phyloP scores from a whole-genome alignment of 2,888 invertebrate genomes.

The Callimorpha dominula region DNA sequence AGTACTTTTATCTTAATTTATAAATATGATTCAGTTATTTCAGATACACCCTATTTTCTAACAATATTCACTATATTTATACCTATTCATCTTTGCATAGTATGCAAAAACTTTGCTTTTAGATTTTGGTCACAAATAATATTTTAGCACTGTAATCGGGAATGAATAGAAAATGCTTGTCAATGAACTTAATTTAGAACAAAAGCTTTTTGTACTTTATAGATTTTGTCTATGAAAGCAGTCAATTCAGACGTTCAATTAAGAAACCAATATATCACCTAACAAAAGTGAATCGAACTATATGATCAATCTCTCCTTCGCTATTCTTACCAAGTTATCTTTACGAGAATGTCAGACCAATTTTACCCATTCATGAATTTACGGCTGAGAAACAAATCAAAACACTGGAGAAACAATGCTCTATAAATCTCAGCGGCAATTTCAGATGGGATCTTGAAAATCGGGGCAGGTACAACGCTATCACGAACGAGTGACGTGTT shows the following conservation, averaged over 20 bases:
- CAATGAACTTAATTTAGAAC: background rate
- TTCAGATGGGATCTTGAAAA: conserved; percentile 77
- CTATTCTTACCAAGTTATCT: conserved; percentile 52
- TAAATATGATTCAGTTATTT: no score
- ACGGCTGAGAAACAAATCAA: conserved; percentile 76
- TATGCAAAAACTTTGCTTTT: no score
- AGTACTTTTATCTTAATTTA: no score
- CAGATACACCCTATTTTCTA: no score
- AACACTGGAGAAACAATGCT: conserved; percentile 73
- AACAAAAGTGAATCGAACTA: conserved; percentile 12
- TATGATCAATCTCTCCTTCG: conserved; percentile 12
- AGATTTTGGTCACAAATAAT: no score
- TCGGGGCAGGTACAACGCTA: conserved; percentile 67
- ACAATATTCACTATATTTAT: no score
- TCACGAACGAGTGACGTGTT: conserved; percentile 54
- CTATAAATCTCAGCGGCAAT: conserved; percentile 77
- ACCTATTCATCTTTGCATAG: no score
- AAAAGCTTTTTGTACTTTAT: background rate
- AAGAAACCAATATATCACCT: conserved; percentile 12
- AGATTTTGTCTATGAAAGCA: background rate
- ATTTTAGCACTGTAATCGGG: no score
- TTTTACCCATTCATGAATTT: conserved; percentile 72
- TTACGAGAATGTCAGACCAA: conserved; percentile 55
- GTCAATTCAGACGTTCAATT: background rate
- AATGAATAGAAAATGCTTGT: background rate